These are phyloP conservation scores for Crypturellus undulatus DNA, from an alignment of 2,113 vertebrate genomes.

Conservation along the genomic window DNA sequence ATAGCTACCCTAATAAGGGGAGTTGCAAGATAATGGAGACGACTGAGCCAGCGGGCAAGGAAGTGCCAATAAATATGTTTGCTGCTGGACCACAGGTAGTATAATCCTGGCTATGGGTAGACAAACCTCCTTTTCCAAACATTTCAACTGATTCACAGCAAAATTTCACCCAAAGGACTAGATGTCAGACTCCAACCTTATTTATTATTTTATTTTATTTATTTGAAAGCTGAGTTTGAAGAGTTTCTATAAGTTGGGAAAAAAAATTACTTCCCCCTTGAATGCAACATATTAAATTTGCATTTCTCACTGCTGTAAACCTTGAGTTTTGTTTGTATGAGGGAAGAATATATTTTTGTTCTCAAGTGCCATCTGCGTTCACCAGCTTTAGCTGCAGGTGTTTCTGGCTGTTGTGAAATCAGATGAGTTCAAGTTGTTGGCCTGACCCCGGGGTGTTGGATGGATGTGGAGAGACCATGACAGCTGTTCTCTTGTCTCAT, in stretches of 20 bases:
- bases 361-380: neutral
- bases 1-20: neutral
- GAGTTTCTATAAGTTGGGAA: neutral
- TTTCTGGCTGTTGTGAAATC: neutral
- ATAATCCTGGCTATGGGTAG: neutral
- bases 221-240: neutral
- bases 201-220: too few relatives aligned
- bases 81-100: neutral
- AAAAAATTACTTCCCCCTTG: neutral
- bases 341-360: neutral
- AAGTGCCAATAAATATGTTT: neutral
- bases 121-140: neutral
- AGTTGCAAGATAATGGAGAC: neutral
- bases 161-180: neutral
- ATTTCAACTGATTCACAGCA: accelerated
- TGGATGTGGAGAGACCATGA: neutral
- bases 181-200: neutral
- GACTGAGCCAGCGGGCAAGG: neutral
- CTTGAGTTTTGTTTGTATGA: neutral
- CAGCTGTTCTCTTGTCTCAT: neutral
- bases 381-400: accelerated
- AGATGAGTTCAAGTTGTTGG: neutral
- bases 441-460: neutral
- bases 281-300: neutral
- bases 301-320: accelerated